Percentiles rank a stretch among this genome's conserved stretches.
Conservation (phyloP, 2,797 vertebrate genomes). For the Pangasius krempfi region DNA sequence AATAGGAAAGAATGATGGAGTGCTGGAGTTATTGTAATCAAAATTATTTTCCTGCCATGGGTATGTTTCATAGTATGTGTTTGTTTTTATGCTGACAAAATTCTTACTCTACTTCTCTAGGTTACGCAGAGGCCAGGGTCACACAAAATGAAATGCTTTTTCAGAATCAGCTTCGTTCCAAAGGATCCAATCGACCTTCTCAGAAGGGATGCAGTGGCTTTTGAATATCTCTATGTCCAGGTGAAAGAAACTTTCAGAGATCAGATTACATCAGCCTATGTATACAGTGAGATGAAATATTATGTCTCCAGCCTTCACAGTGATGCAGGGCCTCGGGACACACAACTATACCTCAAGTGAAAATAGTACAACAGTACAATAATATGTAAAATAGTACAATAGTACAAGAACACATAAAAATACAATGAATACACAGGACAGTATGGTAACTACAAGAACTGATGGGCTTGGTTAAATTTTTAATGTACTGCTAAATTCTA, state of each 20-base stretch:
- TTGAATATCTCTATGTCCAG: slow-evolving; percentile 98
- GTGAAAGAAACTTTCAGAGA: slow-evolving; percentile 67
- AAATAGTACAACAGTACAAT: not conserved
- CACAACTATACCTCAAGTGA: not conserved
- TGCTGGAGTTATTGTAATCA: not conserved
- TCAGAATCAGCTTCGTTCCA: slow-evolving; percentile 97
- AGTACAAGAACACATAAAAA: not conserved
- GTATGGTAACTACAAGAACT: not conserved
- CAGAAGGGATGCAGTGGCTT: slow-evolving; percentile 92
- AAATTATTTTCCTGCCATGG: not conserved
- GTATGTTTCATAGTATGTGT: not conserved
- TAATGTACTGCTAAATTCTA: not conserved
- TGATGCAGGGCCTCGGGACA: not conserved
- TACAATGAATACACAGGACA: not conserved
- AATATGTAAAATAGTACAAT: not conserved
- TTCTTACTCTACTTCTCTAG: slow-evolving; percentile 66
- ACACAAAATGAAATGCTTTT: slow-evolving; percentile 98
- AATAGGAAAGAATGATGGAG: not conserved
- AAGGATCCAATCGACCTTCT: slow-evolving; percentile 97
- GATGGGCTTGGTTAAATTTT: not conserved
- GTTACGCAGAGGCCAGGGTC: slow-evolving; percentile 97
- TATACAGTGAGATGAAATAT: not conserved
- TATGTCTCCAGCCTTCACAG: not conserved
- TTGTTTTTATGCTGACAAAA: slow-evolving; percentile 1
- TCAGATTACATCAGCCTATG: too few relatives aligned